These are phyloP conservation scores for Trichogramma pretiosum DNA, from an alignment of 1,140 invertebrate species.

Conservation along the genomic window DNA sequence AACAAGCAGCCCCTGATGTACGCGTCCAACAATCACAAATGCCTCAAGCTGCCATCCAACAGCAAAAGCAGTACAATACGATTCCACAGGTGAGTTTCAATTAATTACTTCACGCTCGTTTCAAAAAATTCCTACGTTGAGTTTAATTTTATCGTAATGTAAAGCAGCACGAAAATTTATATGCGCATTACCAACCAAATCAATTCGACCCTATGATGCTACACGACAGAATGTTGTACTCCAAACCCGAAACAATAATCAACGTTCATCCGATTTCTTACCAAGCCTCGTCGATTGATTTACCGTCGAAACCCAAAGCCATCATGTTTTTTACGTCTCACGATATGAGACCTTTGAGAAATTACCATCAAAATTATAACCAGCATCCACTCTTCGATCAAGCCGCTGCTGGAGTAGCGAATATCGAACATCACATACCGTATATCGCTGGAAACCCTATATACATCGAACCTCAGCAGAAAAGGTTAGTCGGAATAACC, in stretches of 20 bases:
- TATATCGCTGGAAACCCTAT: slow-evolving; percentile 1
- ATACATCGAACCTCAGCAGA: neutral
- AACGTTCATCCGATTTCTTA: slow-evolving; percentile 16
- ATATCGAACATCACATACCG: neutral
- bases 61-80: no score
- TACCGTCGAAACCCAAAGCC: slow-evolving; percentile 21
- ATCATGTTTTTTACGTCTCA: slow-evolving; percentile 26
- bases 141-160: no score
- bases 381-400: slow-evolving; percentile 14
- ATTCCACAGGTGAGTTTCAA: no score
- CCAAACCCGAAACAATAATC: slow-evolving; percentile 9
- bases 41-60: no score
- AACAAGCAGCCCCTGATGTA: no score
- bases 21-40: no score
- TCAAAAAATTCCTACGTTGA: no score
- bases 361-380: slow-evolving; percentile 28
- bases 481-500: no score
- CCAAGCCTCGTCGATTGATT: neutral
- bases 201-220: neutral
- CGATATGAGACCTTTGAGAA: slow-evolving; percentile 22
- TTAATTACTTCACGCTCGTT: no score
- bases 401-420: neutral
- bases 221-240: neutral
- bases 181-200: neutral
- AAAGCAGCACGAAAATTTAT: slow-evolving; percentile 4